phyloP scores from a whole-genome alignment of 1,140 invertebrate species.

The Zaprionus capensis region DNA sequence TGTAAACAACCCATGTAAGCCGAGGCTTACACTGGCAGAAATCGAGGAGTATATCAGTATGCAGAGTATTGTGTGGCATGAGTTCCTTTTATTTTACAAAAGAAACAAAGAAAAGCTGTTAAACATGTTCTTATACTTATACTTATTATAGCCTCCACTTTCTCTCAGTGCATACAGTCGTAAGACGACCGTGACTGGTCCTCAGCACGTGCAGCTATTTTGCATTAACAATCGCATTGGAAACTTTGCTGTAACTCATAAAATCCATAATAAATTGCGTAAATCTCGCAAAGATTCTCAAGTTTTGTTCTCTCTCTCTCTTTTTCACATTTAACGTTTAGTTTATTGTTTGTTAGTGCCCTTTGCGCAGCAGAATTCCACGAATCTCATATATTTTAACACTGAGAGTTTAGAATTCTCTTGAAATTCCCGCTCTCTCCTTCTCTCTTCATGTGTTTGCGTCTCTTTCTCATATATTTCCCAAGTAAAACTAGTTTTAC shows the following conservation, averaged over 20 bases:
- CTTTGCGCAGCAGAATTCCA: slow-evolving; percentile 21
- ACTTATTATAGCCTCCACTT: neutral
- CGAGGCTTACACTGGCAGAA: slow-evolving; percentile 14
- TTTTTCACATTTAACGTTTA: neutral
- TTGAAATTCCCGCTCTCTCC: slow-evolving; percentile 12
- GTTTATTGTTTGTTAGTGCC: slow-evolving; percentile 17
- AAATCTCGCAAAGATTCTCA: slow-evolving; percentile 3
- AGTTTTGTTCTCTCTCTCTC: neutral
- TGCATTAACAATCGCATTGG: slow-evolving; percentile 1
- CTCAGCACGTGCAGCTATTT: slow-evolving; percentile 23
- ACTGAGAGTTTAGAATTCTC: slow-evolving; percentile 10
- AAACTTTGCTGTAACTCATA: slow-evolving; percentile 1
- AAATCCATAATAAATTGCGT: neutral
- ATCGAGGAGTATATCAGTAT: neutral
- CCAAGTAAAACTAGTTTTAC: slow-evolving; percentile 19
- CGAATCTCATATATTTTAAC: slow-evolving; percentile 9
- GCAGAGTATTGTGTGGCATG: neutral
- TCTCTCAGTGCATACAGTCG: neutral
- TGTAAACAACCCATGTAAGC: neutral
- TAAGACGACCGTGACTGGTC: neutral
- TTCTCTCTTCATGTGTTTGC: neutral
- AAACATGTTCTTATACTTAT: no score
- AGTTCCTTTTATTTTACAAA: neutral
- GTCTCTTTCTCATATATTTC: neutral
- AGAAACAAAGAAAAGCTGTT: no score